Percentiles rank a stretch among this genome's conserved stretches.
Conservation (phyloP, 2,888 invertebrate species). For the Allygus modestus region DNA sequence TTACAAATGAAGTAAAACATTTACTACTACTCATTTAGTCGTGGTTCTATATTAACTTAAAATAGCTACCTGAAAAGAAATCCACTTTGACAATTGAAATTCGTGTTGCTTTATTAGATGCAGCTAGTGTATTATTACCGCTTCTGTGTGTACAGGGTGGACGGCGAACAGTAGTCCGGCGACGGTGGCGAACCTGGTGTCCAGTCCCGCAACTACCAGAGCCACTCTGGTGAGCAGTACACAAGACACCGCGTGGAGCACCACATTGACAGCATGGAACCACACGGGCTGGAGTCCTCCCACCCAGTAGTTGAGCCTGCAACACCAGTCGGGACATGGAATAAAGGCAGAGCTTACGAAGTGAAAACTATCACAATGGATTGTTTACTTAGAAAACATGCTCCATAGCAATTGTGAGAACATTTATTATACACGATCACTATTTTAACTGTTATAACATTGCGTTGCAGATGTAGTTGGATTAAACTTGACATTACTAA, state of each 20-base stretch:
- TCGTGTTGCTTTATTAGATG: no score
- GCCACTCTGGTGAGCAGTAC: constrained; percentile 84
- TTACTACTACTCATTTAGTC: no score
- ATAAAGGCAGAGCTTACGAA: constrained; percentile 81
- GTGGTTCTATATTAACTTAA: no score
- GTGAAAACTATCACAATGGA: constrained; percentile 90
- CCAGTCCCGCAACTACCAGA: constrained; percentile 82
- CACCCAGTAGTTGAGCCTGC: constrained; percentile 85
- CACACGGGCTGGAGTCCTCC: constrained; percentile 85
- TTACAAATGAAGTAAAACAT: no score
- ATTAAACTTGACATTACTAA: no score
- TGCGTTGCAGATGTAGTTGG: no score
- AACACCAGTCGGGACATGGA: constrained; percentile 75
- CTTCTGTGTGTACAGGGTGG: constrained; percentile 94
- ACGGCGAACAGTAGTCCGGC: constrained; percentile 88
- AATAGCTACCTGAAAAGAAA: no score
- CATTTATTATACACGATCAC: no score
- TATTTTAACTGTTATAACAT: no score
- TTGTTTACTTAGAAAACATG: constrained; percentile 83
- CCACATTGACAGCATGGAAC: constrained; percentile 89
- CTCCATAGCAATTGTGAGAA: constrained; percentile 74
- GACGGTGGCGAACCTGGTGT: constrained; percentile 84
- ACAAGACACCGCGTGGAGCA: constrained; percentile 86
- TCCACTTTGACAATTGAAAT: no score
- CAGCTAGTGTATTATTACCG: no score